Percentiles rank a stretch among this genome's conserved stretches.
phyloP scores from a whole-genome alignment of 92 coral and sea anemone species.

The Paragorgia papillata region DNA sequence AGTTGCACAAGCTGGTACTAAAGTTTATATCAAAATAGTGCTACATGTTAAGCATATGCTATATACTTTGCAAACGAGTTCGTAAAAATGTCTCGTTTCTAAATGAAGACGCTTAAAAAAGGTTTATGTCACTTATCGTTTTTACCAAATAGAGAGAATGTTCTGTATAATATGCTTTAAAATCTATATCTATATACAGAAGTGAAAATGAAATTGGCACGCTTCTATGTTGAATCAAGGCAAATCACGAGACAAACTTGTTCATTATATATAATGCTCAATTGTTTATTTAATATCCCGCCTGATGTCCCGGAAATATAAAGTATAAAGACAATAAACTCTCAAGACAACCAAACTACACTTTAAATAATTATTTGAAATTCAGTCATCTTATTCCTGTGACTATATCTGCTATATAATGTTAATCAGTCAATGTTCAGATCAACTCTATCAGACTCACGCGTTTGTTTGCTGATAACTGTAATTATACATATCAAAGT shows the following conservation, averaged over 20 bases:
- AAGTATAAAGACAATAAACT: not conserved
- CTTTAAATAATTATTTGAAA: not conserved
- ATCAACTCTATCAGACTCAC: not conserved
- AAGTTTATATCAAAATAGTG: too few species aligned
- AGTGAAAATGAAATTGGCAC: slow-evolving; percentile 41
- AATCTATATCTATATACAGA: not conserved
- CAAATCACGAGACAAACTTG: not conserved
- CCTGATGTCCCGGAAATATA: not conserved
- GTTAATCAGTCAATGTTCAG: not conserved
- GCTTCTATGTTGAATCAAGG: slow-evolving; percentile 6
- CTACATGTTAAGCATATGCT: not conserved
- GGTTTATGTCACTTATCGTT: not conserved
- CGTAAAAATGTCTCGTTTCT: not conserved
- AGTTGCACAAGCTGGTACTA: too few species aligned
- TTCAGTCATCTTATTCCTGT: not conserved
- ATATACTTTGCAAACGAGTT: not conserved
- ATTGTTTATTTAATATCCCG: too few species aligned
- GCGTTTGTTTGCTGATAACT: slow-evolving; percentile 15
- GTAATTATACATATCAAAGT: slow-evolving; percentile 3
- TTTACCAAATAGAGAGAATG: not conserved
- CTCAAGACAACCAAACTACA: not conserved
- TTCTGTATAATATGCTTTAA: not conserved
- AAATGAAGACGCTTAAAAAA: not conserved
- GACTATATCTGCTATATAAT: not conserved
- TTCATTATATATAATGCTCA: too few species aligned